phyloP scores from a whole-genome alignment of 2,888 invertebrate genomes.

The Drosophila affinis region DNA sequence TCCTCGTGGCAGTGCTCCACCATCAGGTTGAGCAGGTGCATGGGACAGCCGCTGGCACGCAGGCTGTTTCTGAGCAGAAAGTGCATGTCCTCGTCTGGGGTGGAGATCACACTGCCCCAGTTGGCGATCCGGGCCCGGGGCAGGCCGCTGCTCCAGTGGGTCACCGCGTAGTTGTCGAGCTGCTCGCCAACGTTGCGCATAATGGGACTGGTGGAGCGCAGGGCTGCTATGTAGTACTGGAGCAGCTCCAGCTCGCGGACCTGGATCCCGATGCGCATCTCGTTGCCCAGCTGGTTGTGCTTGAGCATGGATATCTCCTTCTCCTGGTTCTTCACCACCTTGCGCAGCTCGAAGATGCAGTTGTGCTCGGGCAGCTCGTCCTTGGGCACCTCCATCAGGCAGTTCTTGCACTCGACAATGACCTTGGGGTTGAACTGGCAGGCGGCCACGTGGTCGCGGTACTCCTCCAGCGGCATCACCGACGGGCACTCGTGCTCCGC shows the following conservation, averaged over 20 bases:
- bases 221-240: constrained; percentile 58
- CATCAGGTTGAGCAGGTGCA: constrained; percentile 49
- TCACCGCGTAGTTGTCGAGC: constrained; percentile 59
- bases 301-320: constrained; percentile 33
- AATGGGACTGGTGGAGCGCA: constrained; percentile 58
- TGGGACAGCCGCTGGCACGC: constrained; percentile 50
- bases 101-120: constrained; percentile 66
- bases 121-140: constrained; percentile 43
- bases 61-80: constrained; percentile 48
- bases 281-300: constrained; percentile 37
- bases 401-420: constrained; percentile 48
- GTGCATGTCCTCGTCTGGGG: constrained; percentile 58
- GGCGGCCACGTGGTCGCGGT: constrained; percentile 38
- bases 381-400: constrained; percentile 62
- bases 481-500: constrained; percentile 42
- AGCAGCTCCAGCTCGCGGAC: constrained; percentile 62
- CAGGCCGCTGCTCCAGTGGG: constrained; percentile 55
- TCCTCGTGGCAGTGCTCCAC: constrained; percentile 60
- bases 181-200: constrained; percentile 63
- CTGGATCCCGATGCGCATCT: constrained; percentile 45
- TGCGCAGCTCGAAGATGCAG: constrained; percentile 55
- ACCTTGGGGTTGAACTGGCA: constrained; percentile 52
- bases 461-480: constrained; percentile 39
- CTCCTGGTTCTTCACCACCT: constrained; percentile 16
- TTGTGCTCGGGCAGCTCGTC: constrained; percentile 58